Base-by-base conservation (phyloP, 2,113 vertebrate species). In the Anguilla japonica region DNA sequence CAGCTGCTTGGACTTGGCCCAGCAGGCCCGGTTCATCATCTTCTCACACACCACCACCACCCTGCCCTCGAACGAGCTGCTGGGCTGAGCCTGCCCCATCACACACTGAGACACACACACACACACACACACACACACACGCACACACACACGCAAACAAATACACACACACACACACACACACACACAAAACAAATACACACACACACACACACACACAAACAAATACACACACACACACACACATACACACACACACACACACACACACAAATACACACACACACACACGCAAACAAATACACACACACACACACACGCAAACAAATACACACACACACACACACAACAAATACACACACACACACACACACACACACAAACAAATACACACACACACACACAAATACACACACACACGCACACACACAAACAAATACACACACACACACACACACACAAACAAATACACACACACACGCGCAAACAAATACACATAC, bases 11-110 rank as follows among this genome's bases (percentile, higher is more conserved):
- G 98, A 99, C 94, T 99, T 99, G n/a, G 97, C 96, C 98, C 98
- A 99, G 94, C 98, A 99, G 50, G 98, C 97, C 40, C 98, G 95
- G 92, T 97, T 98, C 98, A 99, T 99, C 98, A 99, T 99, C 97
- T 99, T 99, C 94, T 99, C 98, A 22, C 98, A 99, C 83, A 99
- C 98, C 46, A 99, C 97, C 39, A 99, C 98, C 57, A 99, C 98
- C 0, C 98, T 98, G 89, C 97, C 98, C 95, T 99, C 98, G 5
- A 99, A 99, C 89, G 98, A 99, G 95, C 97, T 98, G 92, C 97
- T 97, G 88, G 98, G 93, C 29, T 97, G 95, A 56, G 94, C 95
- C 11, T 97, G 93, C 83, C 95, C 96, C 0, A 97, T 94, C 3
- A 96, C 90, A 63, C 97, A 98, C 97, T 98, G 43, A 43, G 80